A percentile compares a stretch with the other conserved stretches of the same genome.
These are phyloP conservation scores for Anabas testudineus DNA, from an alignment of 2,797 vertebrate genomes.

Conservation along the genomic window DNA sequence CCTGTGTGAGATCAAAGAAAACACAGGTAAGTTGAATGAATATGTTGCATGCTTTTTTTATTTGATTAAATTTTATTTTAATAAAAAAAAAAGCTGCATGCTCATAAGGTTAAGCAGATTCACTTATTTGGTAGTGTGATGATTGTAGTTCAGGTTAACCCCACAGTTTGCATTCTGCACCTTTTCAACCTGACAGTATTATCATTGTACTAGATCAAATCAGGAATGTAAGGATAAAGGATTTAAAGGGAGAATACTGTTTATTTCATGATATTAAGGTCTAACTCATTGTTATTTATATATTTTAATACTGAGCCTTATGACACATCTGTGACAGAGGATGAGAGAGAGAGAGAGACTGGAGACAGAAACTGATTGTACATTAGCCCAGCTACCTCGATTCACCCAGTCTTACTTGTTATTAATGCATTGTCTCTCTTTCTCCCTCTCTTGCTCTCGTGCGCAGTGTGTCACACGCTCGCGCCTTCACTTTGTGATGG, in stretches of 20 bases:
- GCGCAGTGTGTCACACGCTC: slow-evolving; percentile 23
- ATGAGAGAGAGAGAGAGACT: slow-evolving; percentile 28
- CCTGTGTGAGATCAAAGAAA: slow-evolving; percentile 88
- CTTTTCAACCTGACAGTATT: neutral
- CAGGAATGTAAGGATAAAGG: neutral
- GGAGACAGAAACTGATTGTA: slow-evolving; percentile 19
- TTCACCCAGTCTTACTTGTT: slow-evolving; percentile 1
- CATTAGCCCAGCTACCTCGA: neutral
- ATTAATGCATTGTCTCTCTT: slow-evolving; percentile 31
- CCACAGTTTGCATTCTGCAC: neutral
- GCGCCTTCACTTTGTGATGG: slow-evolving; percentile 5
- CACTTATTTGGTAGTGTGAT: neutral
- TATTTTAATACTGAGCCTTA: neutral
- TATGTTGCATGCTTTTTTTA: rapidly evolving
- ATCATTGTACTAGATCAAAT: neutral
- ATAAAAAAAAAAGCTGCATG: slow-evolving; percentile 7
- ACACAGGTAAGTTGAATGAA: slow-evolving; percentile 78
- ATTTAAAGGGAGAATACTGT: neutral
- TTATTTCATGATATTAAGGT: neutral
- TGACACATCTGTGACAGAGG: slow-evolving; percentile 31
- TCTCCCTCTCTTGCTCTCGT: slow-evolving; percentile 32
- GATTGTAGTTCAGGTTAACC: neutral
- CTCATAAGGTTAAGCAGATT: neutral
- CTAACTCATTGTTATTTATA: neutral
- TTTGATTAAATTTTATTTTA: neutral